These are phyloP conservation scores for Sitophilus oryzae DNA, from an alignment of 1,140 invertebrate genomes.

Conservation along the genomic window DNA sequence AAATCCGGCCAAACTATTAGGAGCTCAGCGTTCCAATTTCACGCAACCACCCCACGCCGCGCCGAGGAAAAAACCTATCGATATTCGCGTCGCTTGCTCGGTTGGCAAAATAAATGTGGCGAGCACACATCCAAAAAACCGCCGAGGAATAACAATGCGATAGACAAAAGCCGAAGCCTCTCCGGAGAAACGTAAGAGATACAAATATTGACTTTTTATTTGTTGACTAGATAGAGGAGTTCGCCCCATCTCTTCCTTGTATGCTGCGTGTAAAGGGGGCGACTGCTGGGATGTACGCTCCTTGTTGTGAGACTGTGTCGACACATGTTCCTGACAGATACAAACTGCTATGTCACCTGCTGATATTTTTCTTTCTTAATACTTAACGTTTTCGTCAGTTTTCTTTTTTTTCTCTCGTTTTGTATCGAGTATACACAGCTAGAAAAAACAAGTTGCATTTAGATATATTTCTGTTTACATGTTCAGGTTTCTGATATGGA, in stretches of 20 bases:
- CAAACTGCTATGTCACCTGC: conserved; percentile 15
- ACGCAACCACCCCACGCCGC: too few relatives aligned
- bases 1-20: too few relatives aligned
- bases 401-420: too few relatives aligned
- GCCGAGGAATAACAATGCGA: conserved; percentile 2
- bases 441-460: too few relatives aligned
- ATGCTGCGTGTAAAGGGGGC: too few relatives aligned
- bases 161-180: conserved; percentile 4
- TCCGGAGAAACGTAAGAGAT: conserved; percentile 15
- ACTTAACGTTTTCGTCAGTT: conserved; percentile 12
- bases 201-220: conserved; percentile 15
- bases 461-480: too few relatives aligned
- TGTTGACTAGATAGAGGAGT: too few relatives aligned
- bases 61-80: background rate
- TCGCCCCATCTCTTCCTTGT: too few relatives aligned
- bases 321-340: conserved; percentile 12
- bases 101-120: background rate
- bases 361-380: conserved; percentile 7
- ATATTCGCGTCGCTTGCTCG: background rate
- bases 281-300: too few relatives aligned
- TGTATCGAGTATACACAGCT: too few relatives aligned
- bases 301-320: background rate
- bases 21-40: too few relatives aligned
- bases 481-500: too few relatives aligned
- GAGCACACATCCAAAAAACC: conserved; percentile 3